Conservation (phyloP, 1,140 invertebrate species). For the Oryzaephilus surinamensis region DNA sequence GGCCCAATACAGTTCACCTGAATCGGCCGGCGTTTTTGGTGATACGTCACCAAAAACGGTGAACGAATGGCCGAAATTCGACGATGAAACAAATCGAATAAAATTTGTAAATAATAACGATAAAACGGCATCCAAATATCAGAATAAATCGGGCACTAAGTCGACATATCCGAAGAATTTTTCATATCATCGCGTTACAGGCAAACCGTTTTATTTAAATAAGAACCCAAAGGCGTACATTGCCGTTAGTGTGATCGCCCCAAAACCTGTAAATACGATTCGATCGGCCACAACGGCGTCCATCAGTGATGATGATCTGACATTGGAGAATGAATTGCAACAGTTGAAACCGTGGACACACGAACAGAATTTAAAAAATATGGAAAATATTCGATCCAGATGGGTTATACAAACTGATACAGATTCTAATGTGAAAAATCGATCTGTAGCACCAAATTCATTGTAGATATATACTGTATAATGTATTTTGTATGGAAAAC, state of each 20-base stretch:
- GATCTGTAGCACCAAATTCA: too few species aligned
- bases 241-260: conserved; percentile 33
- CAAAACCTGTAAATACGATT: conserved; percentile 22
- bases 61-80: conserved; percentile 22
- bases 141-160: conserved; percentile 6
- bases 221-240: conserved; percentile 34
- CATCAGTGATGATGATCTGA: conserved; percentile 22
- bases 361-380: conserved; percentile 17
- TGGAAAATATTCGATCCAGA: conserved; percentile 18
- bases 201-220: conserved; percentile 27
- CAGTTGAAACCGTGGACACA: conserved; percentile 30
- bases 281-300: too few species aligned
- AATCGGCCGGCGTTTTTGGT: too few species aligned
- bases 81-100: conserved; percentile 2
- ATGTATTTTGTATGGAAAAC: too few species aligned
- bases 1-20: too few species aligned
- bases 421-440: too few species aligned
- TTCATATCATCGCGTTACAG: conserved; percentile 32
- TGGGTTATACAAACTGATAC: conserved; percentile 14
- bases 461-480: too few species aligned
- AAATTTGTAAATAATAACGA: conserved; percentile 7
- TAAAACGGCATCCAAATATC: conserved; percentile 9
- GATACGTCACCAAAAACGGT: too few species aligned
- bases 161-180: conserved; percentile 24
- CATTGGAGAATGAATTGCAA: conserved; percentile 31